These are phyloP conservation scores for Protosalanx chinensis DNA, from an alignment of 2,797 vertebrate species.

Conservation along the genomic window DNA sequence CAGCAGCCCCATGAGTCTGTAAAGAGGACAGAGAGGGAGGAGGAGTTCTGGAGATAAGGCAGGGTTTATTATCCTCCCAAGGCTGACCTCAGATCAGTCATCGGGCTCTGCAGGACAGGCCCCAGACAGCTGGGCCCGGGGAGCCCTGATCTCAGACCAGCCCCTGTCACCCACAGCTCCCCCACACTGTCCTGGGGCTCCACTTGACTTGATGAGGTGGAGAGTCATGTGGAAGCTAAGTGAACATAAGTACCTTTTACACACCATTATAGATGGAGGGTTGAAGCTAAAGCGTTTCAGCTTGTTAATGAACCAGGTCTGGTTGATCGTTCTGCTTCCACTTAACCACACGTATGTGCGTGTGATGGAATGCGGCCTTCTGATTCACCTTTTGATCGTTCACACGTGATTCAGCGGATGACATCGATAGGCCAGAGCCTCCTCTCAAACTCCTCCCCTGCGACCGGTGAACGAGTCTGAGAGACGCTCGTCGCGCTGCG, in stretches of 20 bases:
- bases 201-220: too few species aligned
- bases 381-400: conserved; percentile 12
- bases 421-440: conserved; percentile 27
- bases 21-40: not conserved
- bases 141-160: not conserved
- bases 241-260: too few species aligned
- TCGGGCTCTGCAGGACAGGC: not conserved
- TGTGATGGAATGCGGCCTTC: not conserved
- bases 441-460: conserved; percentile 21
- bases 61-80: not conserved
- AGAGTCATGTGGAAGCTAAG: too few species aligned
- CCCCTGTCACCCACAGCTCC: not conserved
- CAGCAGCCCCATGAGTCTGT: not conserved
- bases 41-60: not conserved
- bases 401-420: conserved; percentile 9
- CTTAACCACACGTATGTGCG: not conserved
- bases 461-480: not conserved
- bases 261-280: too few species aligned
- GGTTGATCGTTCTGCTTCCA: too few species aligned
- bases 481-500: too few species aligned
- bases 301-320: too few species aligned
- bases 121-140: not conserved
- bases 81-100: conserved; percentile 4
- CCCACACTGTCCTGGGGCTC: too few species aligned
- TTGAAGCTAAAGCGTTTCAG: too few species aligned